Percentiles rank a stretch among this genome's conserved stretches.
These are phyloP conservation scores for Ancistrus triradiatus DNA, from an alignment of 2,113 vertebrate species.

Conservation along the genomic window DNA sequence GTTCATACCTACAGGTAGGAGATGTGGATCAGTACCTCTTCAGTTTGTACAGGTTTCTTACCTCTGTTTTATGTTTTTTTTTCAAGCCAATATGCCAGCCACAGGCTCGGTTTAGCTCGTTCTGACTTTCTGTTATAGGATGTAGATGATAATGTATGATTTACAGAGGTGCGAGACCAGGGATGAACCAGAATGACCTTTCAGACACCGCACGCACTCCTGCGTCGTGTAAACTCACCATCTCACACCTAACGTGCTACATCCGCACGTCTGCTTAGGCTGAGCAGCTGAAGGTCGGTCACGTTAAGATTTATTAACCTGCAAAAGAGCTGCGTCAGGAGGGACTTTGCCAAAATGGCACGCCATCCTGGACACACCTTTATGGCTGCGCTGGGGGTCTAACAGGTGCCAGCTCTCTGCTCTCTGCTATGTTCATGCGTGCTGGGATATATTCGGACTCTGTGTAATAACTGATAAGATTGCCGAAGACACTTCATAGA, in stretches of 20 bases:
- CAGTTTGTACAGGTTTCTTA: too few relatives aligned
- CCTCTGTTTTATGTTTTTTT: not conserved
- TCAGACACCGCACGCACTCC: conserved; percentile 4
- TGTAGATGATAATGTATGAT: not conserved
- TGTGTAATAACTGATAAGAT: conserved; percentile 36
- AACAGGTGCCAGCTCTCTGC: conserved; percentile 6
- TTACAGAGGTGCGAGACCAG: not conserved
- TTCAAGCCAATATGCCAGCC: not conserved
- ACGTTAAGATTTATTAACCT: conserved; percentile 56
- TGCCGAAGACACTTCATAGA: conserved; percentile 26
- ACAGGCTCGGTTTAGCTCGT: not conserved
- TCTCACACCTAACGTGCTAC: too few relatives aligned
- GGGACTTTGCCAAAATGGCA: conserved; percentile 25
- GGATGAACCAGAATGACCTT: conserved; percentile 3
- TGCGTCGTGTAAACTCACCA: not conserved
- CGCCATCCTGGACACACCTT: too few relatives aligned
- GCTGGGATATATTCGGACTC: conserved; percentile 31
- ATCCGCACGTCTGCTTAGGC: conserved; percentile 21
- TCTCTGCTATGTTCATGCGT: not conserved
- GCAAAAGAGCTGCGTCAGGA: conserved; percentile 42
- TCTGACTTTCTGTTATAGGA: not conserved
- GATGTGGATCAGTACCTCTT: too few relatives aligned
- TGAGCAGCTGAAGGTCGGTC: conserved; percentile 43
- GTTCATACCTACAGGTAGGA: conserved; percentile 11
- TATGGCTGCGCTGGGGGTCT: conserved; percentile 26